Percentiles rank a stretch among this genome's conserved stretches.
Evolutionary conservation across 2,113 vertebrate genomes (phyloP).

Genomic region (Amazona vittata): DNA sequence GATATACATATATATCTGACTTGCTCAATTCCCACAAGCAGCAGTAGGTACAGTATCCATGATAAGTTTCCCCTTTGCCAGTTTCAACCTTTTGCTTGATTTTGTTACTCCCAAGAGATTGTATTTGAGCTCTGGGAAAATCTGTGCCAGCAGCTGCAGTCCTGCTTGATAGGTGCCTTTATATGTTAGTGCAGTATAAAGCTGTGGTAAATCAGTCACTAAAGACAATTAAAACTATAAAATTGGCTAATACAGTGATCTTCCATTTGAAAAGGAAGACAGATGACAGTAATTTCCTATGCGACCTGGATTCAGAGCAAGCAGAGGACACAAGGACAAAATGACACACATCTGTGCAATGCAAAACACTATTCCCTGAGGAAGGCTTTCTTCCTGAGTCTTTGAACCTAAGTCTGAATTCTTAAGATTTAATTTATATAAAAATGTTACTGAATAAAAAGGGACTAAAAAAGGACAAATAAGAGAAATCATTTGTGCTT

Average conservation of each 20-base stretch:
- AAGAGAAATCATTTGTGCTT: background rate
- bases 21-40: background rate
- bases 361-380: background rate
- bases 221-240: background rate
- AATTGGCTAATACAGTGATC: background rate
- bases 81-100: background rate
- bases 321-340: background rate
- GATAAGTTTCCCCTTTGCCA: background rate
- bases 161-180: background rate
- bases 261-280: background rate
- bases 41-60: background rate
- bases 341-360: background rate
- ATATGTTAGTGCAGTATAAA: background rate
- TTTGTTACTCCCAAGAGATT: background rate
- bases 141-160: background rate
- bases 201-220: background rate
- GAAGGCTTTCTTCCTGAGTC: background rate
- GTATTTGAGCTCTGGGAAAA: background rate
- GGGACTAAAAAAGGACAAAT: background rate
- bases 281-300: background rate
- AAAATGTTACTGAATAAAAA: background rate
- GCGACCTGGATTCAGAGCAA: background rate
- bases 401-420: background rate
- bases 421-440: background rate
- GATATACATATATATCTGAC: background rate